phyloP scores from a whole-genome alignment of 2,113 vertebrate genomes.

The Sterna hirundo region DNA sequence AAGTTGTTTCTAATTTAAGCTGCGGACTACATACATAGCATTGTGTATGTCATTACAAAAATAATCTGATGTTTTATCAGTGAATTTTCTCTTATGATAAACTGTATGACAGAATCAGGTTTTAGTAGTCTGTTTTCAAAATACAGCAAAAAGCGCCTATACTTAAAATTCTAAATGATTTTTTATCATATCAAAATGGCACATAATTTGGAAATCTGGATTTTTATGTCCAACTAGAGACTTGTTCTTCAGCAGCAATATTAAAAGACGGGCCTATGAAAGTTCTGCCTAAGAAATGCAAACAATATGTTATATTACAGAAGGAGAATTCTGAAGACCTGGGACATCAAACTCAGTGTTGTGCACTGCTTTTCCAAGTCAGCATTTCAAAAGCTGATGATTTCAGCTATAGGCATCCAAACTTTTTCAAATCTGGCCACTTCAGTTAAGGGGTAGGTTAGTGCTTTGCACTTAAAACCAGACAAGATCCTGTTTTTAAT shows the following conservation, averaged over 20 bases:
- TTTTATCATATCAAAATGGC: background rate
- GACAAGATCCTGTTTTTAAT: background rate
- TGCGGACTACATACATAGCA: background rate
- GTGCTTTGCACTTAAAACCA: background rate
- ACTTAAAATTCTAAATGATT: background rate
- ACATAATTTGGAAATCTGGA: background rate
- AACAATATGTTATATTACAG: background rate
- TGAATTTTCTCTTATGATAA: background rate
- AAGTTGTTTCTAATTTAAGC: background rate
- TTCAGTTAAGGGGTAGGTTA: background rate
- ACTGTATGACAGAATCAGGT: background rate
- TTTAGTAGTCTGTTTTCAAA: background rate
- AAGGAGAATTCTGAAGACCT: background rate
- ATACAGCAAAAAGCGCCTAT: background rate
- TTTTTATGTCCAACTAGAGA: background rate
- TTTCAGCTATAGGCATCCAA: background rate
- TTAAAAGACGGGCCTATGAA: background rate
- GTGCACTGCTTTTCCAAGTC: background rate
- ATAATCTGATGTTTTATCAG: background rate
- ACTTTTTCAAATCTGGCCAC: background rate
- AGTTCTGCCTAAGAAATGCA: background rate
- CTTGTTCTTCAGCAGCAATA: background rate
- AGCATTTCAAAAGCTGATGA: background rate
- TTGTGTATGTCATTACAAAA: background rate
- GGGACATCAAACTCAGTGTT: background rate